Evolutionary conservation across 2,888 invertebrate species (phyloP).

Genomic region (Shargacucullia verbasci): DNA sequence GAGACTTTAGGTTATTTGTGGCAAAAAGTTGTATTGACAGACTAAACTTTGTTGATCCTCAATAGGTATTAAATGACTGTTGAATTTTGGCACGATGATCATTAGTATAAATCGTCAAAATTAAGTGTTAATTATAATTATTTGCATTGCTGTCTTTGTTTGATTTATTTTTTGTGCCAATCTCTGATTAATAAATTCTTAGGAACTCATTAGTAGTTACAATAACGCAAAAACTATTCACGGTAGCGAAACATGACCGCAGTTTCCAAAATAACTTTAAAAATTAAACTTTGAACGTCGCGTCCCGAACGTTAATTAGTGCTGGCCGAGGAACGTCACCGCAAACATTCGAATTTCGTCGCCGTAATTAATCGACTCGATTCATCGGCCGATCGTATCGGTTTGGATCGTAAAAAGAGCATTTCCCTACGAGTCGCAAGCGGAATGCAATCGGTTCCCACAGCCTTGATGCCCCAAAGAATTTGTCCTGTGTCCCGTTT

Average conservation of each 20-base stretch:
- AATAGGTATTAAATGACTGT: slow-evolving; percentile 17
- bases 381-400: slow-evolving; percentile 82
- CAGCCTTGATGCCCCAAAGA: slow-evolving; percentile 80
- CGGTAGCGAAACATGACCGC: slow-evolving; percentile 22
- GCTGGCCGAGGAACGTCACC: slow-evolving; percentile 68
- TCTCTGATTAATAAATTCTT: slow-evolving; percentile 27
- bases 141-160: slow-evolving; percentile 37
- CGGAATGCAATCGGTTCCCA: slow-evolving; percentile 87
- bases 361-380: slow-evolving; percentile 81
- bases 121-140: slow-evolving; percentile 30
- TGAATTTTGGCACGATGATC: slow-evolving; percentile 26
- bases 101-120: slow-evolving; percentile 36
- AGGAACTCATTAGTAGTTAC: slow-evolving; percentile 37
- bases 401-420: slow-evolving; percentile 76
- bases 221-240: slow-evolving; percentile 41
- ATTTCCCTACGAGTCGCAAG: slow-evolving; percentile 76
- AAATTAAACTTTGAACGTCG: slow-evolving; percentile 55
- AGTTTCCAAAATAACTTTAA: slow-evolving; percentile 56
- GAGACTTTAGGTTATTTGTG: slow-evolving; percentile 1
- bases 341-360: slow-evolving; percentile 73
- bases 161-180: slow-evolving; percentile 33
- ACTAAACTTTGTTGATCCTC: slow-evolving; percentile 24
- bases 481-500: slow-evolving; percentile 75
- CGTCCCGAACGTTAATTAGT: slow-evolving; percentile 70
- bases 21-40: slow-evolving; percentile 33